Percentiles rank a stretch among this genome's conserved stretches.
Evolutionary conservation across 2,888 invertebrate genomes (phyloP).

Genomic region (Homarus gammarus): DNA sequence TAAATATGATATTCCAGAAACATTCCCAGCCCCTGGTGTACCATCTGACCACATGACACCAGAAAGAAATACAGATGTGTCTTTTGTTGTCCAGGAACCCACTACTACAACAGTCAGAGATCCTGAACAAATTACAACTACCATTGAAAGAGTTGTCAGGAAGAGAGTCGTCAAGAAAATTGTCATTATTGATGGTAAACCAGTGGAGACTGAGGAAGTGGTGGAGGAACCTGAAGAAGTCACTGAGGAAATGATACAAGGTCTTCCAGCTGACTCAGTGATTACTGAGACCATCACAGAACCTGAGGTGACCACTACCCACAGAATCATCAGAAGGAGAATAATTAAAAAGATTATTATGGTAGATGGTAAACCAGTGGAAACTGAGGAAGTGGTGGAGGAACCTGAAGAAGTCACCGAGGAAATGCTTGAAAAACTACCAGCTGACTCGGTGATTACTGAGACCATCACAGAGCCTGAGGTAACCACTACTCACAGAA

Average conservation of each 20-base stretch:
- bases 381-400: conserved; percentile 44
- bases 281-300: neutral
- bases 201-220: conserved; percentile 49
- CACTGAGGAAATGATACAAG: conserved; percentile 28
- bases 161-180: conserved; percentile 40
- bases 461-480: conserved; percentile 4
- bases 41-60: neutral
- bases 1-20: conserved; percentile 4
- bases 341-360: conserved; percentile 41
- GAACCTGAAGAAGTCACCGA: conserved; percentile 23
- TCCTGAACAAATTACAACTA: conserved; percentile 7
- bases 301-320: neutral
- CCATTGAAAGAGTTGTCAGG: conserved; percentile 5
- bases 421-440: neutral
- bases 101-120: conserved; percentile 10
- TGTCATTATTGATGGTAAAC: conserved; percentile 51
- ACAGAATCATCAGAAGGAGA: conserved; percentile 5
- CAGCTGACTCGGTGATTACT: neutral
- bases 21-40: conserved; percentile 20
- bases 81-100: no score
- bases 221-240: conserved; percentile 49
- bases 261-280: conserved; percentile 6
- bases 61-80: no score
- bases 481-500: neutral
- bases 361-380: conserved; percentile 53